Evolutionary conservation across 2,797 vertebrate genomes (phyloP), one percentile per base, ranked within the genome.

Genomic region (Dicrostonyx torquatus): DNA sequence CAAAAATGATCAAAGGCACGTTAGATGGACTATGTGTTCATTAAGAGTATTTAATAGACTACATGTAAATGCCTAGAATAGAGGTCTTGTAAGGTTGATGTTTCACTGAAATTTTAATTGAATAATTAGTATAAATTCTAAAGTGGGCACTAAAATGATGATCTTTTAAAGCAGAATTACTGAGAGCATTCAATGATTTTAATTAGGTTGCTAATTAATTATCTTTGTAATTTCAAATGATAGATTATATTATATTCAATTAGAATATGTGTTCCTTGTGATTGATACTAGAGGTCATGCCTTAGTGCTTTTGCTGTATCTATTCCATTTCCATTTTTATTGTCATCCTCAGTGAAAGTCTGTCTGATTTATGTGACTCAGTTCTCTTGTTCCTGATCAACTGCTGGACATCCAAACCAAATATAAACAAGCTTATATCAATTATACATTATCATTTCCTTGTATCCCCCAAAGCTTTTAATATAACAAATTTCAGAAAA

Each of bases 181-280:
- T 86, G 87, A 97, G 92, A 92, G 92, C 76, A 97, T 79, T 95
- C 94, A 95, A 94, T 96, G 80, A 97, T 85, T 98, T 96, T 98
- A 98, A 98, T 98, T 97, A 96, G 96, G 95, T 87, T 96, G 91
- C 91, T 98, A 98, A 98, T 97, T 98, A 97, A 97, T 97, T 98
- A 94, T 96, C 93, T 96, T 93, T 97, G 96, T 94, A 94, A 97
- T 94, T 97, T 96, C 70, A 70, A 93, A 95, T 96, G 95, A 96
- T 12, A 93, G 84, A 96, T 97, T 97, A 97, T 43, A 40, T 1
- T 75, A 58, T 55, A 96, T 90, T 96, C 24, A 83, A 73, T 87
- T 93, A 55, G 80, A 88, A 80, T 93, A 17, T 78, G 64, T 93
- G 48, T 95, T 97, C 97, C 97, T 98, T 96, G 66, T 66, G 80